phyloP scores from a whole-genome alignment of 2,888 invertebrate species.

The Andrena trimmerana region DNA sequence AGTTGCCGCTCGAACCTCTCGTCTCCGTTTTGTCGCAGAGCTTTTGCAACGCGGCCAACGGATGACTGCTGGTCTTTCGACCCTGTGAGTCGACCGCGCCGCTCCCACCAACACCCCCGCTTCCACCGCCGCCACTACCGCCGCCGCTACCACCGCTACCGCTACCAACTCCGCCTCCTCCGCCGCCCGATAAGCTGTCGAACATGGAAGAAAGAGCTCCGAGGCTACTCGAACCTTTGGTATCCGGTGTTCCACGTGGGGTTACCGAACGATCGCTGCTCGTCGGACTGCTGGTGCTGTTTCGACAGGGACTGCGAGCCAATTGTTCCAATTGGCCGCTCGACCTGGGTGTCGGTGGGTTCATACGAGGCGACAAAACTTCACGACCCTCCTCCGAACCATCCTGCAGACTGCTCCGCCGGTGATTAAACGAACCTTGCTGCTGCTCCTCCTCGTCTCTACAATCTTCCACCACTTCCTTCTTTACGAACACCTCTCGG shows the following conservation, averaged over 20 bases:
- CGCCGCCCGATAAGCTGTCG: conserved; percentile 90
- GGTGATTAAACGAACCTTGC: conserved; percentile 77
- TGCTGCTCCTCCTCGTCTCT: conserved; percentile 85
- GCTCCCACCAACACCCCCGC: conserved; percentile 84
- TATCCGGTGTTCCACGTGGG: conserved; percentile 89
- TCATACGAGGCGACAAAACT: conserved; percentile 81
- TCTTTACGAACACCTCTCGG: conserved; percentile 87
- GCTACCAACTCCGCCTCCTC: conserved; percentile 70
- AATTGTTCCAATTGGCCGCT: conserved; percentile 86
- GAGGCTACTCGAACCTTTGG: conserved; percentile 88
- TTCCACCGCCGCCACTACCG: conserved; percentile 69
- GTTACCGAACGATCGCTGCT: conserved; percentile 92
- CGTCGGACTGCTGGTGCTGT: conserved; percentile 89
- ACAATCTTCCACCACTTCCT: conserved; percentile 87
- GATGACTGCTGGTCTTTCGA: conserved; percentile 92
- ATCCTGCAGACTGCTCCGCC: conserved; percentile 79
- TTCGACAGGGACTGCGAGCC: conserved; percentile 88
- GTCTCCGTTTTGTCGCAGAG: conserved; percentile 98
- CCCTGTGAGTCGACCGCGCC: conserved; percentile 86
- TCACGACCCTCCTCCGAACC: conserved; percentile 82
- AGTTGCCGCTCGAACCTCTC: conserved; percentile 85
- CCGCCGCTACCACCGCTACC: conserved; percentile 84
- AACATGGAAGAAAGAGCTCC: conserved; percentile 96
- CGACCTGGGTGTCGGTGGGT: conserved; percentile 86
- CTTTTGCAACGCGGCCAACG: conserved; percentile 97